Base-by-base conservation (phyloP, 2,797 vertebrate species). In the Brachyrhaphis roseni region DNA sequence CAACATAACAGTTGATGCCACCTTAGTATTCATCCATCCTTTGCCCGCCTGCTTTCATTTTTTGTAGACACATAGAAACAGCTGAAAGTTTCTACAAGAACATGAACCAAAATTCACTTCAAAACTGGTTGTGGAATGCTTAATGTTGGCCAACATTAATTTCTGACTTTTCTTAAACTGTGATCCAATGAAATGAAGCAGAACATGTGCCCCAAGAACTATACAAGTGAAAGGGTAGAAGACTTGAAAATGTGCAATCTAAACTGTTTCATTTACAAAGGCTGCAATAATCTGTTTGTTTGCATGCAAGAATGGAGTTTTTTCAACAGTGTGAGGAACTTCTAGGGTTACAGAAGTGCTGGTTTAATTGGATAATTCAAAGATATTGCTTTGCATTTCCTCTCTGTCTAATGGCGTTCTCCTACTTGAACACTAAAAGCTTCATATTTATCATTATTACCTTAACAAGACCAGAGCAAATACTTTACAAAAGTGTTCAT, bases 381-480 rank as follows among this genome's bases (percentile, higher is more conserved):
- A 49, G 8, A 7, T 80, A 68, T 34, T 28, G 15, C 3, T 45
- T 41, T 46, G 36, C 73, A 72, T 80, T 88, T 86, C 82, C 86
- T 86, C 77, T 68, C 72, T 76, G 77, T 86, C 86, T 87, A 84
- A 86, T 77, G 72, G 78, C 72, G 76, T 77, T 39, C 11, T 43
- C 10, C 1, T 91, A 91, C 92, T 89, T 91, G 85, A 75, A 79
- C 77, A 41, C 74, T 86, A 45, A 46, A 55, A 76, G 80, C 76
- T 49, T n/a, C 13, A 26, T 81, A 87, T 93, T 86, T 80, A 86
- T 91, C 84, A 80, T 78, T 78, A 75, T 91, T 88, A 91, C 75
- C 20, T 43, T 3, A 77, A 81, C 55, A 46, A 55, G 72, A 18
- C 79, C 10, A 34, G 3, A 45, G 41, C 41, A 46, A 16, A 43